A percentile compares a stretch with the other conserved stretches of the same genome.
phyloP scores from a whole-genome alignment of 2,797 vertebrate species.

The Neoniphon sammara region DNA sequence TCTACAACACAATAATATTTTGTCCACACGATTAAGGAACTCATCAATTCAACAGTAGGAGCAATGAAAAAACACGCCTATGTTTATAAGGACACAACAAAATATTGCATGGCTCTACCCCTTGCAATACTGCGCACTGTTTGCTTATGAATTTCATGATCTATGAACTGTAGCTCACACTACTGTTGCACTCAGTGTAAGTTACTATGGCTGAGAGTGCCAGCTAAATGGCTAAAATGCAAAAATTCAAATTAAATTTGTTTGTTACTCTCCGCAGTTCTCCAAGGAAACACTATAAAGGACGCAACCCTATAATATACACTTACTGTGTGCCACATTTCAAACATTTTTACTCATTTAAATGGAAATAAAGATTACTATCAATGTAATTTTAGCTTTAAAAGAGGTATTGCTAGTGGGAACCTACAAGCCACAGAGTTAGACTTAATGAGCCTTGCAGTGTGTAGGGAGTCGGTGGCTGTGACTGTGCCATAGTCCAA shows the following conservation, averaged over 20 bases:
- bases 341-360: constrained; percentile 54
- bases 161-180: background rate
- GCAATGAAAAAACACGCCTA: background rate
- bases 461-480: constrained; percentile 64
- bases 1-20: background rate
- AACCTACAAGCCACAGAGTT: constrained; percentile 61
- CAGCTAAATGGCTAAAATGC: constrained; percentile 20
- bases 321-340: constrained; percentile 37
- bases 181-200: background rate
- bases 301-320: constrained; percentile 36
- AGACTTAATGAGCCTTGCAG: constrained; percentile 79
- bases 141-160: constrained; percentile 12
- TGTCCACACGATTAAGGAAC: background rate
- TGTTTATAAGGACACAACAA: background rate
- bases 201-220: constrained; percentile 4
- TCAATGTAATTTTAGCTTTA: constrained; percentile 52
- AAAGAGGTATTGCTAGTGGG: constrained; percentile 53
- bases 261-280: constrained; percentile 17
- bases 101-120: background rate
- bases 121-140: background rate
- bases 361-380: constrained; percentile 70
- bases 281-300: constrained; percentile 27
- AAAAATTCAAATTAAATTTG: constrained; percentile 29
- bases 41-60: constrained; percentile 1
- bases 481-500: constrained; percentile 69